A percentile compares a stretch with the other conserved stretches of the same genome.
Evolutionary conservation across 64 coral and sea anemone genomes (phyloP).

Genomic region (Orbicella faveolata): DNA sequence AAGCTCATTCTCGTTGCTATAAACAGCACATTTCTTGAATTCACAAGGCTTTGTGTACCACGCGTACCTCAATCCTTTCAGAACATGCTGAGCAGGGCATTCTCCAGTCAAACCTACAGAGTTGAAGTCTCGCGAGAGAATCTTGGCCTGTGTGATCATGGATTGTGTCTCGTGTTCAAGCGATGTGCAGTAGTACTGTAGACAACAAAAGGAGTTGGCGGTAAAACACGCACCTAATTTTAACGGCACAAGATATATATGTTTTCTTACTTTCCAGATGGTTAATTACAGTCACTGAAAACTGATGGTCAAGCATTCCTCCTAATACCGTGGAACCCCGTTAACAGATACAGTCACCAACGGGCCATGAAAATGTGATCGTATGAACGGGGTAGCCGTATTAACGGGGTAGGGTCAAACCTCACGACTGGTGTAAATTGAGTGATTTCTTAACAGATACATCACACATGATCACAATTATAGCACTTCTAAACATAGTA

Average conservation of each 20-base stretch:
- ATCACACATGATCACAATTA: no score
- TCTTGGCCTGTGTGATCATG: slow-evolving; percentile 47
- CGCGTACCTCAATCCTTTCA: slow-evolving; percentile 74
- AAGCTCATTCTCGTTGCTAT: slow-evolving; percentile 76
- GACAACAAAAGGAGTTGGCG: not conserved
- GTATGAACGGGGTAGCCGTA: no score
- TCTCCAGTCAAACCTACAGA: slow-evolving; percentile 31
- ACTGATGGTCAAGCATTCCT: no score
- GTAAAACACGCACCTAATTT: not conserved
- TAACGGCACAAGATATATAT: no score
- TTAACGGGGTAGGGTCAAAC: no score
- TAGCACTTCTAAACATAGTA: no score
- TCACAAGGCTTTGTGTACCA: slow-evolving; percentile 83
- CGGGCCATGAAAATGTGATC: no score
- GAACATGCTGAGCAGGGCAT: slow-evolving; percentile 19
- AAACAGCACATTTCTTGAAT: slow-evolving; percentile 92
- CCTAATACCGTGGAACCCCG: not conserved
- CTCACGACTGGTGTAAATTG: no score
- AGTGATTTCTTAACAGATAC: no score
- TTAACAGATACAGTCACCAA: no score
- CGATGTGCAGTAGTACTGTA: slow-evolving; percentile 5
- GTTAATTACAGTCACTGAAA: no score
- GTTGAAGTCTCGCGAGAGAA: slow-evolving; percentile 42
- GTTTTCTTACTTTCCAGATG: no score
- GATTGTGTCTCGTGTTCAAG: not conserved